phyloP scores from a whole-genome alignment of 2,113 vertebrate species.

The Puntigrus tetrazona region DNA sequence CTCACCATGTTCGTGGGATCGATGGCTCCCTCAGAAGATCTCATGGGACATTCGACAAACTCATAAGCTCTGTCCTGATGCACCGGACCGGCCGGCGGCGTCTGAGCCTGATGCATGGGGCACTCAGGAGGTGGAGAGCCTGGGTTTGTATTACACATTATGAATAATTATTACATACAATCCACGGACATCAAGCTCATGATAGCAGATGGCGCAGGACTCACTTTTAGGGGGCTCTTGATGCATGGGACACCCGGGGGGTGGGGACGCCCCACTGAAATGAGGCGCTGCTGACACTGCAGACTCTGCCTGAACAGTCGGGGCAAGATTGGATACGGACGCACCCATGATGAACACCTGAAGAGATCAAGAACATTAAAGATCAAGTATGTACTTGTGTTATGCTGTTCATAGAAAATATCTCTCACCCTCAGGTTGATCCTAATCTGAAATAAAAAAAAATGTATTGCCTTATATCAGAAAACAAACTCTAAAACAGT shows the following conservation, averaged over 20 bases:
- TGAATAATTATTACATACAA: not conserved
- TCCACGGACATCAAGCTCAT: not conserved
- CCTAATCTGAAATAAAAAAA: not conserved
- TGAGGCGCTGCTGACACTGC: constrained; percentile 9
- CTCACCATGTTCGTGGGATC: constrained; percentile 92
- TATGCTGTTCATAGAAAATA: not conserved
- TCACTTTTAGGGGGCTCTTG: constrained; percentile 70
- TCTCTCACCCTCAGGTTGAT: not conserved
- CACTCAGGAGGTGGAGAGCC: constrained; percentile 71
- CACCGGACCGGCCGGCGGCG: constrained; percentile 68
- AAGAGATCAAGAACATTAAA: not conserved
- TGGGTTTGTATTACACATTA: constrained; percentile 30
- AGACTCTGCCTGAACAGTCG: constrained; percentile 57
- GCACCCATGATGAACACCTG: constrained; percentile 75
- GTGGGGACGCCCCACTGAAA: not conserved
- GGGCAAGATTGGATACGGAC: constrained; percentile 70
- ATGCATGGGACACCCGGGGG: constrained; percentile 81
- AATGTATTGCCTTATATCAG: not conserved
- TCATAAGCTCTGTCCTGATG: constrained; percentile 82
- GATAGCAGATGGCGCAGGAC: not conserved
- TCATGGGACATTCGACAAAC: constrained; percentile 87
- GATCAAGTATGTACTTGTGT: not conserved
- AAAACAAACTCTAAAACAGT: not conserved
- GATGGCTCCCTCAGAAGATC: constrained; percentile 65
- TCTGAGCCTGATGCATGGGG: constrained; percentile 73